Conservation (phyloP, 2,113 vertebrate genomes). For the Hyaena hyaena region DNA sequence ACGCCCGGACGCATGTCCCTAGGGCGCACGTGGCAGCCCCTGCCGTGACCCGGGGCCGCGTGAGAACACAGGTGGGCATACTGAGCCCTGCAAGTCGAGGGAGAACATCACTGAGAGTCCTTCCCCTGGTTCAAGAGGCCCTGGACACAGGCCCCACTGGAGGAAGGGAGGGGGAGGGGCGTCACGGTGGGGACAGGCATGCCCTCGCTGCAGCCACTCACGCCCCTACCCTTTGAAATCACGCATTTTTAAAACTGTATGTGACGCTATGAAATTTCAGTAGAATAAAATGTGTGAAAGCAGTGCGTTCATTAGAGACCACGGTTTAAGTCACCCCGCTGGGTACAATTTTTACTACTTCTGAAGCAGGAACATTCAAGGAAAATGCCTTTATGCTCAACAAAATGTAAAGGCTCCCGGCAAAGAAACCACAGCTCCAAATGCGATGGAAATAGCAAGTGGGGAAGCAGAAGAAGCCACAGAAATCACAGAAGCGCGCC, state of each 20-base stretch:
- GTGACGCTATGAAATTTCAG: too few species aligned
- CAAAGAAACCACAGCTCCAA: not conserved
- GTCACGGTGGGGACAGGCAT: fast-evolving
- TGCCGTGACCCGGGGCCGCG: fast-evolving
- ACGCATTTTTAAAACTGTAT: fast-evolving
- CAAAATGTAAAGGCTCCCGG: not conserved
- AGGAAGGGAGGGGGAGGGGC: fast-evolving
- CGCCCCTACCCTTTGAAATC: fast-evolving
- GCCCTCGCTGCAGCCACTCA: fast-evolving
- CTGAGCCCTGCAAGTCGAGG: fast-evolving
- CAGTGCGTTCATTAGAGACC: fast-evolving
- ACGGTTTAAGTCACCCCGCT: not conserved
- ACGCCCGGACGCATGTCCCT: fast-evolving
- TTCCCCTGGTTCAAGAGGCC: not conserved
- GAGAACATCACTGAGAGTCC: fast-evolving
- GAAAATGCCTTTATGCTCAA: not conserved
- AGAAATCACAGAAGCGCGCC: fast-evolving
- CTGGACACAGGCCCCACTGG: fast-evolving
- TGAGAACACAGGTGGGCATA: not conserved
- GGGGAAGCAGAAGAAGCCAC: not conserved
- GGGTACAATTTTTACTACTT: not conserved
- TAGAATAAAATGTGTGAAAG: fast-evolving
- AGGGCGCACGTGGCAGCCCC: not conserved
- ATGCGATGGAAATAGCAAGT: fast-evolving
- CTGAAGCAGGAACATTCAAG: not conserved